Evolutionary conservation across 2,113 vertebrate species (phyloP).

Genomic region (Thermophis baileyi): DNA sequence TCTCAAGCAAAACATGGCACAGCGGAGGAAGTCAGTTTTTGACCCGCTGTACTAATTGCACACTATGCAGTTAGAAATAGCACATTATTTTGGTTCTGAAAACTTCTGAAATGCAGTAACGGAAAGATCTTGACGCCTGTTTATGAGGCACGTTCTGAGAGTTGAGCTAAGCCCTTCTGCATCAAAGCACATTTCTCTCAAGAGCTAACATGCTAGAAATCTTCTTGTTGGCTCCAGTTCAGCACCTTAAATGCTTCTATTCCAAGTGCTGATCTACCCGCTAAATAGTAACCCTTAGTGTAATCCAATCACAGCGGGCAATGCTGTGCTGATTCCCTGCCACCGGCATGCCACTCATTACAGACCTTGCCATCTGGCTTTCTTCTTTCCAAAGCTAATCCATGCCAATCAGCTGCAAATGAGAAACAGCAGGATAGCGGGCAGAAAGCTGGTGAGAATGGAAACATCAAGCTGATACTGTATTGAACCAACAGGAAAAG

Average conservation of each 20-base stretch:
- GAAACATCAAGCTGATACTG: background rate
- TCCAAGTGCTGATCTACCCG: background rate
- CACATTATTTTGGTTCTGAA: background rate
- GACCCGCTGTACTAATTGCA: background rate
- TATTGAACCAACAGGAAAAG: background rate
- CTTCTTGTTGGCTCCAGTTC: background rate
- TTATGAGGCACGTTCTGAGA: background rate
- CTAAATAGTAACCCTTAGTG: background rate
- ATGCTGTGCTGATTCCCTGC: background rate
- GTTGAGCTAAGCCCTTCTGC: slow-evolving; percentile 12
- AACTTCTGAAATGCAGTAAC: slow-evolving; percentile 14
- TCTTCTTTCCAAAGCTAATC: slow-evolving; percentile 12
- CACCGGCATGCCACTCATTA: slow-evolving; percentile 15
- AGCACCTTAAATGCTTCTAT: slow-evolving; percentile 2
- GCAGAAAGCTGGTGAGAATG: background rate
- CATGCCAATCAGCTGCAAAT: slow-evolving; percentile 6
- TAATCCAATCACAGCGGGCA: slow-evolving; percentile 10
- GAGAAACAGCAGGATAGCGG: slow-evolving; percentile 1
- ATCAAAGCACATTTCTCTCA: slow-evolving; percentile 28
- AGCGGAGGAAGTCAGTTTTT: background rate
- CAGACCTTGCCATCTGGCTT: background rate
- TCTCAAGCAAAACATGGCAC: background rate
- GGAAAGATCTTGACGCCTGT: slow-evolving; percentile 26
- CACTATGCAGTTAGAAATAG: background rate
- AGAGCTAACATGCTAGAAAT: slow-evolving; percentile 1